Conservation (phyloP, 2,888 invertebrate species). For the Melinaea marsaeus region DNA sequence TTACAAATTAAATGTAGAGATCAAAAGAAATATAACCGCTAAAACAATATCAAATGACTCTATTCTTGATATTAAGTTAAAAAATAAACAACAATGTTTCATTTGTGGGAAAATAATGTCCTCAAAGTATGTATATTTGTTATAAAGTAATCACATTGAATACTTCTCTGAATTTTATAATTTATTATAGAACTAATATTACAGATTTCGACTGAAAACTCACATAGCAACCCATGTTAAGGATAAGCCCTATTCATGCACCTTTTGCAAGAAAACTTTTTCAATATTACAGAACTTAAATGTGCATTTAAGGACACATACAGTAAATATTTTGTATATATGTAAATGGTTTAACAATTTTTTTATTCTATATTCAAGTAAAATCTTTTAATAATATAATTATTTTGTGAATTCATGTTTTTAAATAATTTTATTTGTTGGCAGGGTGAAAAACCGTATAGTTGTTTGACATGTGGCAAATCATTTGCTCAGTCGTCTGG, state of each 20-base stretch:
- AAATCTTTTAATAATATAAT: no score
- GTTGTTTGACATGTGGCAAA: slow-evolving; percentile 61
- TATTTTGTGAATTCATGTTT: not conserved
- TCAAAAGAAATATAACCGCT: slow-evolving; percentile 25
- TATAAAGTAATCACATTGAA: not conserved
- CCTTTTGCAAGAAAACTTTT: slow-evolving; percentile 64
- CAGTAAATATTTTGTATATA: slow-evolving; percentile 41
- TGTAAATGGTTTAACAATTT: no score
- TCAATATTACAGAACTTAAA: slow-evolving; percentile 63
- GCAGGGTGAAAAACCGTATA: slow-evolving; percentile 69
- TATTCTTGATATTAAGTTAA: slow-evolving; percentile 10
- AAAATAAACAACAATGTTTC: slow-evolving; percentile 53
- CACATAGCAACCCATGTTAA: slow-evolving; percentile 65
- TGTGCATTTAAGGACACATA: slow-evolving; percentile 67
- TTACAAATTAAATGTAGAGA: slow-evolving; percentile 33
- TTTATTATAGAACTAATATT: slow-evolving; percentile 26
- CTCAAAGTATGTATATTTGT: slow-evolving; percentile 52
- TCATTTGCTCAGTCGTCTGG: slow-evolving; percentile 69
- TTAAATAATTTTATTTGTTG: slow-evolving; percentile 25
- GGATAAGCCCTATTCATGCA: slow-evolving; percentile 59
- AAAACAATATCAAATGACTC: slow-evolving; percentile 19
- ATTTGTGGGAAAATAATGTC: slow-evolving; percentile 76
- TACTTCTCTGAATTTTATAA: not conserved
- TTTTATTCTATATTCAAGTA: no score
- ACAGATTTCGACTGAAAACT: slow-evolving; percentile 66